Evolutionary conservation across 2,797 vertebrate genomes (phyloP), one percentile per base, ranked within the genome.

Genomic region (Brotula barbata): DNA sequence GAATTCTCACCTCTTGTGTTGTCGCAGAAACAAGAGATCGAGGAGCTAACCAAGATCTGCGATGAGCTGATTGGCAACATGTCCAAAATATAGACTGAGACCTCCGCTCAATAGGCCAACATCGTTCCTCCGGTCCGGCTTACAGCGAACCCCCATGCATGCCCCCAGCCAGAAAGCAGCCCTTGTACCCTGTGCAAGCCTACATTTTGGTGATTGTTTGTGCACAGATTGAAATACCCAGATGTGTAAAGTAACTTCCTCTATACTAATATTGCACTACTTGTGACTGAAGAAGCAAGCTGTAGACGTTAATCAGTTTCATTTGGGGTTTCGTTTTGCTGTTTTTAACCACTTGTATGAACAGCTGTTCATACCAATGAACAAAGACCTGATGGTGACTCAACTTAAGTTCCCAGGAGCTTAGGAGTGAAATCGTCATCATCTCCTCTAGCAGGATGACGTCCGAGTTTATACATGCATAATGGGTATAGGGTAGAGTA

Each of bases 21-120:
- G 43, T 88, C 78, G 57, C 81, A 99, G 97, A 97, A 95, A 86
- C 94, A 97, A 87, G 97, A 99, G 86, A 98, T 97, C 0, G 97
- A 98, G 87, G 97, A 99, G 78, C 92, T 99, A 78, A 97, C 97
- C 7, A 99, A 99, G 91, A 99, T 99, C 87, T 99, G 97, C 0
- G 97, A 99, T 0, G 97, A 99, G 89, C 92, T 99, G 78, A 99
- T 99, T n/a, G 94, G 95, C 3, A 99, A 98, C 87, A 90, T 99
- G 91, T 96, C 95, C 7, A 96, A 88, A 88, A 80, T 88, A 3
- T 88, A 3, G 94, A 96, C 85, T 99, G 89, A 98, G 63, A 58
- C 23, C 43, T 33, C 22, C 17, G 47, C 44, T 37, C 43, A 58
- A 54, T 62, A 48, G 14, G 40, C 52, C 17, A 34, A 19, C 4